Percentiles rank a stretch among this genome's conserved stretches.
These are phyloP conservation scores for Scolanthus callimorphus DNA, from an alignment of 92 coral and sea anemone genomes.

Conservation along the genomic window DNA sequence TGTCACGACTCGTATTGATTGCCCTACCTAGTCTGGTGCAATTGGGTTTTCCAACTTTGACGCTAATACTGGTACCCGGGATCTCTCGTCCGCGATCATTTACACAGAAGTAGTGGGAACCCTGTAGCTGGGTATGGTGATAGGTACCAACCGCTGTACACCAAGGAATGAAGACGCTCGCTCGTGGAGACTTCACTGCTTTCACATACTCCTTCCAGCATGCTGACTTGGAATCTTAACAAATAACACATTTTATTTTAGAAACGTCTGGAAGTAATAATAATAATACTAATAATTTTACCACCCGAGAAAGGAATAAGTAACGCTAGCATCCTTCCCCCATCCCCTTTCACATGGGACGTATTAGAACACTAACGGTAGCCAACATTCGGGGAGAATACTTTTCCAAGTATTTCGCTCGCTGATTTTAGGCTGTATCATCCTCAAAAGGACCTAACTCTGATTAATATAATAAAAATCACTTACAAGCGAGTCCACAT, in stretches of 20 bases:
- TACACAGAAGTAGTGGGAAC: constrained; percentile 68
- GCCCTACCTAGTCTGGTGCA: constrained; percentile 61
- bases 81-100: constrained; percentile 50
- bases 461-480: too few relatives aligned
- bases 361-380: too few relatives aligned
- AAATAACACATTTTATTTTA: not conserved
- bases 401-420: too few relatives aligned
- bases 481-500: constrained; percentile 47
- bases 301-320: too few relatives aligned
- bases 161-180: constrained; percentile 56
- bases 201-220: constrained; percentile 70
- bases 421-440: too few relatives aligned
- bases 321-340: too few relatives aligned
- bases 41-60: constrained; percentile 45
- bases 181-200: constrained; percentile 19
- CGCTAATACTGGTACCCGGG: constrained; percentile 62
- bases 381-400: too few relatives aligned
- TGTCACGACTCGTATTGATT: too few relatives aligned
- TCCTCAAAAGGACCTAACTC: too few relatives aligned
- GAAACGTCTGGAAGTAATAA: not conserved
- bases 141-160: constrained; percentile 54
- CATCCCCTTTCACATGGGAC: too few relatives aligned
- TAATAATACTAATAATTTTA: too few relatives aligned
- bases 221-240: constrained; percentile 23
- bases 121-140: constrained; percentile 45